Conservation (phyloP, 2,113 vertebrate species). For the Chaenogobius annularis region DNA sequence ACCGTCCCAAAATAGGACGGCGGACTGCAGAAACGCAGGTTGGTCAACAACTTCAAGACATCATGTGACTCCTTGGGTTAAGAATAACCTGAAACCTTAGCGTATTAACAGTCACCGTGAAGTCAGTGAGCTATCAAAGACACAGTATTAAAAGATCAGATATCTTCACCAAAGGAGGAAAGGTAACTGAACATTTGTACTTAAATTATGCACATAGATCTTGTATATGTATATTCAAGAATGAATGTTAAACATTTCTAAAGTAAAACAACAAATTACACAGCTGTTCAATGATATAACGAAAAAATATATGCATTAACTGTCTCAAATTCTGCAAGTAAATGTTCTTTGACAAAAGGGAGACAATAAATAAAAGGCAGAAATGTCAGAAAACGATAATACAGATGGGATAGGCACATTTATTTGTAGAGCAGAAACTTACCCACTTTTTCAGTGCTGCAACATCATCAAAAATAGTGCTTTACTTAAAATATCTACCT, state of each 20-base stretch:
- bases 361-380: too few species aligned
- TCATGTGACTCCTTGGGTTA: conserved; percentile 71
- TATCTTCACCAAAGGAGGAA: conserved; percentile 67
- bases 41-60: conserved; percentile 66
- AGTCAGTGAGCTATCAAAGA: conserved; percentile 71
- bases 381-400: too few species aligned
- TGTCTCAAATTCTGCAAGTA: not conserved
- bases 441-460: too few species aligned
- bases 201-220: not conserved
- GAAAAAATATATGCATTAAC: not conserved
- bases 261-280: not conserved
- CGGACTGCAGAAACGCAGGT: conserved; percentile 59
- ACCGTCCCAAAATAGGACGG: conserved; percentile 63
- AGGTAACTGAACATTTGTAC: conserved; percentile 1
- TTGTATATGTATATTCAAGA: not conserved
- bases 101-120: conserved; percentile 65
- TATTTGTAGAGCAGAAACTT: too few species aligned
- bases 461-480: too few species aligned
- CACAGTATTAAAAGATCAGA: conserved; percentile 68
- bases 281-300: not conserved
- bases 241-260: not conserved
- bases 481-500: not conserved
- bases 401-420: too few species aligned
- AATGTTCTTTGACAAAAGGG: not conserved
- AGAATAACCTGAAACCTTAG: conserved; percentile 78